Percentiles rank a stretch among this genome's conserved stretches.
phyloP scores from a whole-genome alignment of 2,888 invertebrate species.

The Phyllotreta cruciferae region DNA sequence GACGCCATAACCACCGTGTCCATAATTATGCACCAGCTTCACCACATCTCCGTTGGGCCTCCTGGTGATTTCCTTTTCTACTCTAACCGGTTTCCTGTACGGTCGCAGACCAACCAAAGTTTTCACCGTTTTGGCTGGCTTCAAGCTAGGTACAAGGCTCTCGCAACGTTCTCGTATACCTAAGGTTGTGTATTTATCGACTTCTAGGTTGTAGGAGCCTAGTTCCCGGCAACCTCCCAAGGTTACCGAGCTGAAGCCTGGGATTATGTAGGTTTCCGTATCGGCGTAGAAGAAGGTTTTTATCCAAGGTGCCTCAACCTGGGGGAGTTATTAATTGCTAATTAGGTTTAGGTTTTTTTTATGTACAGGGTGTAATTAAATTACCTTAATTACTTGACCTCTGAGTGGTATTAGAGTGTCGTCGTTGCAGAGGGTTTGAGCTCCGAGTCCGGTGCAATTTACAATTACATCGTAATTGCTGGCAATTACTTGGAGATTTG shows the following conservation, averaged over 20 bases:
- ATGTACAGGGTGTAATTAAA: background rate
- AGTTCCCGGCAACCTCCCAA: constrained; percentile 87
- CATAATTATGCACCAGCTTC: constrained; percentile 90
- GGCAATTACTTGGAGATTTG: constrained; percentile 68
- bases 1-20: constrained; percentile 94
- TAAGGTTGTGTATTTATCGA: constrained; percentile 75
- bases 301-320: constrained; percentile 87
- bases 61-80: constrained; percentile 68
- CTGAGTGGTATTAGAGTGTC: constrained; percentile 77
- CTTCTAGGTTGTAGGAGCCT: constrained; percentile 73
- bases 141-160: constrained; percentile 74
- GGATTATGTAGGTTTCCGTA: constrained; percentile 85
- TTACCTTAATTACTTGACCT: constrained; percentile 81
- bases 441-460: constrained; percentile 88
- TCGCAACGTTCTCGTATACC: constrained; percentile 82
- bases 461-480: constrained; percentile 73
- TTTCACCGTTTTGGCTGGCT: constrained; percentile 67
- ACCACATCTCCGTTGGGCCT: constrained; percentile 58
- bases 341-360: background rate
- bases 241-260: constrained; percentile 75
- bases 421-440: constrained; percentile 78
- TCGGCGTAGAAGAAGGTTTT: constrained; percentile 89
- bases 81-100: constrained; percentile 74
- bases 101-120: constrained; percentile 85
- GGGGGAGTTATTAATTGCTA: background rate